Conservation (phyloP, 2,888 invertebrate species). For the Leucophenga montana region DNA sequence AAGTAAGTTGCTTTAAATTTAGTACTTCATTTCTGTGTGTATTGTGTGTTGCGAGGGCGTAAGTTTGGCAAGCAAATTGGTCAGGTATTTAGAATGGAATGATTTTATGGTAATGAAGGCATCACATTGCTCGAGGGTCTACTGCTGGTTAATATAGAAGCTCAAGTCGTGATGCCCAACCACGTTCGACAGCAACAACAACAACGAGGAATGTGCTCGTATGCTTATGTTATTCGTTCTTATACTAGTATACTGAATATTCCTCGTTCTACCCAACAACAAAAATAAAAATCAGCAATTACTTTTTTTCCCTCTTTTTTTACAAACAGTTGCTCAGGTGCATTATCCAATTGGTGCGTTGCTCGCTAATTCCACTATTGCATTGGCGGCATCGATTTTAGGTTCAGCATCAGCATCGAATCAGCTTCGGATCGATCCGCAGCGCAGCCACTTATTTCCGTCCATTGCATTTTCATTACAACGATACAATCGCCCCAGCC, state of each 20-base stretch:
- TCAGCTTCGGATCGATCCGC: slow-evolving; percentile 57
- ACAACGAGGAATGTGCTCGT: not conserved
- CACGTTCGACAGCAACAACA: not conserved
- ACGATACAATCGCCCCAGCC: slow-evolving; percentile 38
- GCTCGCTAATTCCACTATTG: slow-evolving; percentile 29
- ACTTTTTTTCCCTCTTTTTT: slow-evolving; percentile 21
- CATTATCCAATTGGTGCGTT: slow-evolving; percentile 62
- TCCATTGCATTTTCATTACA: slow-evolving; percentile 56
- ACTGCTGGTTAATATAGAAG: not conserved
- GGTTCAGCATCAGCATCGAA: slow-evolving; percentile 46
- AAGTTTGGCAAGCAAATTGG: not conserved
- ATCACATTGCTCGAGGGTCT: not conserved
- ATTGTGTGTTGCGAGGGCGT: not conserved
- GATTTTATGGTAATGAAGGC: slow-evolving; percentile 4
- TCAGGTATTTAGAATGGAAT: not conserved
- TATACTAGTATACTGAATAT: not conserved
- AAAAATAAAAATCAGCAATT: too few species aligned
- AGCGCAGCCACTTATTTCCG: slow-evolving; percentile 53
- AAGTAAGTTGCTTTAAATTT: not conserved
- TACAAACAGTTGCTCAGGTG: slow-evolving; percentile 60
- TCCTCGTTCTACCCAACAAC: not conserved
- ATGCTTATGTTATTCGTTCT: not conserved
- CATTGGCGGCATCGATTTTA: slow-evolving; percentile 33
- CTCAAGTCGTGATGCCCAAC: slow-evolving; percentile 2
- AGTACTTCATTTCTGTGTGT: not conserved